Percentiles rank a stretch among this genome's conserved stretches.
These are phyloP conservation scores for Aromia moschata DNA, from an alignment of 2,888 invertebrate genomes.

Conservation along the genomic window DNA sequence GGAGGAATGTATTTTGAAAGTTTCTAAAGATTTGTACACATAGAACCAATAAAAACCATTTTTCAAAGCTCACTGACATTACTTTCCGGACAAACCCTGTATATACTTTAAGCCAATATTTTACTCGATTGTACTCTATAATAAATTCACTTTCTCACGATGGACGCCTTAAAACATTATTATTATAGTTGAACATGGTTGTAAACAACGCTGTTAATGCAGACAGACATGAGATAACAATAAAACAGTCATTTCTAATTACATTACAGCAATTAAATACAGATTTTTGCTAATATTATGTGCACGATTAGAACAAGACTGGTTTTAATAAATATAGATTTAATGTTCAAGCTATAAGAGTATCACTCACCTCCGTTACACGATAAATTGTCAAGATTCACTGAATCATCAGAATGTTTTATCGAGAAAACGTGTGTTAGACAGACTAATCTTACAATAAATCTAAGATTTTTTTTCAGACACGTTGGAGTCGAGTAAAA, in stretches of 20 bases:
- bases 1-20: too few species aligned
- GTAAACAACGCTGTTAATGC: neutral
- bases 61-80: too few species aligned
- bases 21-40: too few species aligned
- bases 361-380: neutral
- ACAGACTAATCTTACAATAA: neutral
- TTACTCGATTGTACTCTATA: too few species aligned
- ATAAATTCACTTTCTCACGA: too few species aligned
- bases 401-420: neutral
- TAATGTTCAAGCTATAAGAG: neutral
- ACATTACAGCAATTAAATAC: too few species aligned
- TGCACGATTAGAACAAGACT: neutral
- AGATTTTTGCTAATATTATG: too few species aligned
- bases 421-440: constrained; percentile 3
- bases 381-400: neutral
- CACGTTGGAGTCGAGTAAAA: neutral
- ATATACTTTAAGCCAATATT: too few species aligned
- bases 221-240: neutral
- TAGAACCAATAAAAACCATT: too few species aligned
- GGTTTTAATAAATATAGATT: neutral
- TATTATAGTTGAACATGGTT: neutral
- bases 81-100: too few species aligned
- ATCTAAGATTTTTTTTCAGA: neutral
- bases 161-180: too few species aligned
- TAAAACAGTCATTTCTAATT: too few species aligned